phyloP scores from a whole-genome alignment of 2,113 vertebrate genomes.

The Nipponia nippon region DNA sequence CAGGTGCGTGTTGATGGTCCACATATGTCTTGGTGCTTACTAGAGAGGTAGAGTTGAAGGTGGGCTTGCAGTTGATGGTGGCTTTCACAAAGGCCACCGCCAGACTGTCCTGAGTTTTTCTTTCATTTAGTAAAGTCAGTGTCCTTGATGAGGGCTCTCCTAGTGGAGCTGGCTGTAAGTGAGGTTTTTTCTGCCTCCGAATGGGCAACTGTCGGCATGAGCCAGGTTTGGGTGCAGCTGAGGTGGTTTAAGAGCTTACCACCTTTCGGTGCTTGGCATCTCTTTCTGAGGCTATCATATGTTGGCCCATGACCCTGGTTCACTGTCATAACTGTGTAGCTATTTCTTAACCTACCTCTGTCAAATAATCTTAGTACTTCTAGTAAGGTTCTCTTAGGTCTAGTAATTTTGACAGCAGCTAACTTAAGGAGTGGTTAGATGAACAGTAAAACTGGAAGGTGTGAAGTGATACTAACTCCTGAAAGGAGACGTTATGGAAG shows the following conservation, averaged over 20 bases:
- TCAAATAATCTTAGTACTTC: background rate
- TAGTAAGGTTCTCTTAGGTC: background rate
- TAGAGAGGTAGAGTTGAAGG: no score
- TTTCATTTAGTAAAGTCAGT: background rate
- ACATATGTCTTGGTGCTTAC: accelerated
- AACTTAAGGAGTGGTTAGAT: background rate
- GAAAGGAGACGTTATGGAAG: background rate
- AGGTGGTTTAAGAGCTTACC: background rate
- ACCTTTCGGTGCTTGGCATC: background rate
- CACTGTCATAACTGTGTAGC: background rate
- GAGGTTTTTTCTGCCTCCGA: background rate
- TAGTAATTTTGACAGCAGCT: background rate
- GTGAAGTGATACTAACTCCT: background rate
- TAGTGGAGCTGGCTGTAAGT: accelerated
- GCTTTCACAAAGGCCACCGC: accelerated
- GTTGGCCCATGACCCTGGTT: accelerated
- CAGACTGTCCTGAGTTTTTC: background rate
- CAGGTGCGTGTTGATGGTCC: background rate
- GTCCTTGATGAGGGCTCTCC: background rate
- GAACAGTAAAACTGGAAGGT: background rate
- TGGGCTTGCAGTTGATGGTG: background rate
- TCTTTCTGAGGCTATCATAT: no score
- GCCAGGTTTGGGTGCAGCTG: no score
- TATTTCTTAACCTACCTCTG: background rate
- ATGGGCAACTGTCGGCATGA: accelerated